Evolutionary conservation across 2,113 vertebrate genomes (phyloP), one percentile per base, ranked within the genome.

Genomic region (Girardinichthys multiradiatus): DNA sequence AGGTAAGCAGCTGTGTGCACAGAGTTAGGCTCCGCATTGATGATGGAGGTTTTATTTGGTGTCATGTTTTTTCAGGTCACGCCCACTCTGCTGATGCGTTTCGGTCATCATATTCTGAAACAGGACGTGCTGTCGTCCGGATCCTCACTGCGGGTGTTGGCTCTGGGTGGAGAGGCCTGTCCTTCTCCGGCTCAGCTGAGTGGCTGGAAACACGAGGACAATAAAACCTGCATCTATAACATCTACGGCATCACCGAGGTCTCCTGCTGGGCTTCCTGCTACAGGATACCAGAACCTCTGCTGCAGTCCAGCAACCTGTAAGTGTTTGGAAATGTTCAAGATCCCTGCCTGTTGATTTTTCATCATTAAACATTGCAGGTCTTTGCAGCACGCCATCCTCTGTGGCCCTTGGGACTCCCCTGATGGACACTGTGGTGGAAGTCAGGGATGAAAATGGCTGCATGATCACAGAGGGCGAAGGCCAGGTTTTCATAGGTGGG

Each of bases 241-340:
- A 83, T 99, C 51, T 99, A 99, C 37, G 98, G 98, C 39, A 93
- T 97, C 76, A 99, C 98, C 4, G 98, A 99, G 79, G 98, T 99
- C 45, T 99, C 98, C 75, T 97, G 98, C 89, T 99, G 98, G 98
- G 97, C 97, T 10, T 96, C 92, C 66, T 96, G 88, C 68, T 96
- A 96, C 84, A 91, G 75, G 87, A 89, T 99, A 77, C 95, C 97
- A 57, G 93, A 96, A 77, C 37, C 80, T 78, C 85, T 93, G 89
- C 82, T 90, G 73, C 68, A 57, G 54, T 58, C 80, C 2, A 51
- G 51, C n/a, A n/a, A 57, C 63, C 26, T 0, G 93, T 94, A 68
- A 92, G 93, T 81, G 30, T 48, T 51, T 60, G 31, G 5, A 42
- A 21, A 3, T 11, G 17, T 57, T 2, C 1, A 0, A 35, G 4